Percentiles rank a stretch among this genome's conserved stretches.
These are phyloP conservation scores for Alsophila aescularia DNA, from an alignment of 2,888 invertebrate genomes.

Conservation along the genomic window DNA sequence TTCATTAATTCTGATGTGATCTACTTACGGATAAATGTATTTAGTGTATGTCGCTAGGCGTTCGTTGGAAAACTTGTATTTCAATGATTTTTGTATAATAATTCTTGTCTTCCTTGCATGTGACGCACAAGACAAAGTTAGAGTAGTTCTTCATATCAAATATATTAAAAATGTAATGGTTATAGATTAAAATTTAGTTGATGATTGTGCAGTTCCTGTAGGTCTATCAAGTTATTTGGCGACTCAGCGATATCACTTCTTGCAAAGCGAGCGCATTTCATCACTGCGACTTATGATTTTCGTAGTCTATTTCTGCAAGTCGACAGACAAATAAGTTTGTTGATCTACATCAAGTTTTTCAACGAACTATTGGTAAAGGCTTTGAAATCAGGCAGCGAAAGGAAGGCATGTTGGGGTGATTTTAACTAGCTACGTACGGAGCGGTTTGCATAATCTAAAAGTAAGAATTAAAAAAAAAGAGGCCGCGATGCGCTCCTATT, in stretches of 20 bases:
- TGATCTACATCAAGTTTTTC: slow-evolving; percentile 62
- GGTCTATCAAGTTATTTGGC: slow-evolving; percentile 3
- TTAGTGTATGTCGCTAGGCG: slow-evolving; percentile 49
- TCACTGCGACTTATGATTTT: neutral
- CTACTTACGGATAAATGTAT: slow-evolving; percentile 61
- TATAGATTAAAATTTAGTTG: slow-evolving; percentile 54
- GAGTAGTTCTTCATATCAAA: slow-evolving; percentile 76
- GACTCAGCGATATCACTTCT: slow-evolving; percentile 6
- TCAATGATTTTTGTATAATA: slow-evolving; percentile 52
- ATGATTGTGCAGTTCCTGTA: slow-evolving; percentile 46
- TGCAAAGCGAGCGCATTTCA: neutral
- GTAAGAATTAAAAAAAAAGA: too few relatives aligned
- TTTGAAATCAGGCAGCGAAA: too few relatives aligned
- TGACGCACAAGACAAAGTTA: slow-evolving; percentile 76
- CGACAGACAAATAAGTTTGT: slow-evolving; percentile 3
- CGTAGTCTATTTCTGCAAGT: neutral
- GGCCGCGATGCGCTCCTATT: too few relatives aligned
- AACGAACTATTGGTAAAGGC: slow-evolving; percentile 52
- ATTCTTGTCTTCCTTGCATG: slow-evolving; percentile 78
- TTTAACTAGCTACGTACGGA: too few relatives aligned
- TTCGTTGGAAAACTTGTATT: slow-evolving; percentile 74
- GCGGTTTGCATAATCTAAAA: too few relatives aligned
- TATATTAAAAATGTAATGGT: slow-evolving; percentile 61
- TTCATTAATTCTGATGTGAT: slow-evolving; percentile 70
- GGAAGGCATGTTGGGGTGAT: too few relatives aligned